A percentile compares a stretch with the other conserved stretches of the same genome.
These are phyloP conservation scores for Galaxea fascicularis DNA, from an alignment of 92 coral and sea anemone genomes.

Conservation along the genomic window DNA sequence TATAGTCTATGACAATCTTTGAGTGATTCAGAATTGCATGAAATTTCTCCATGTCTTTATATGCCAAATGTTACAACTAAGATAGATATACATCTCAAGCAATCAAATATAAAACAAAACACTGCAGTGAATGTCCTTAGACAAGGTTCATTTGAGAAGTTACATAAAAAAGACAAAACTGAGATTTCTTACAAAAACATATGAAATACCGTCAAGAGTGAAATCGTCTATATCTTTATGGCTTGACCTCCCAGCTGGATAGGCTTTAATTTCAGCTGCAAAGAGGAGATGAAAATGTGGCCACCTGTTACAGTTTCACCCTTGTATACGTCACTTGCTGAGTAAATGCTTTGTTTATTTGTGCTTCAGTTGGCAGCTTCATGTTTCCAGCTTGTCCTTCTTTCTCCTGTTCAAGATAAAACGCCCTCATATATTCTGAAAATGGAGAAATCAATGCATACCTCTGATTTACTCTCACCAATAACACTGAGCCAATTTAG, in stretches of 20 bases:
- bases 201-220: not conserved
- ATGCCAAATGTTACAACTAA: not conserved
- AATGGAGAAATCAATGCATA: not conserved
- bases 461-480: not conserved
- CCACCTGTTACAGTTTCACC: not conserved
- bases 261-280: no score
- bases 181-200: no score
- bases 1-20: not conserved
- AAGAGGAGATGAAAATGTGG: not conserved
- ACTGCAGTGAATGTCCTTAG: not conserved
- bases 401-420: no score
- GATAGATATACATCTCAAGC: not conserved
- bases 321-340: not conserved
- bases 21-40: not conserved
- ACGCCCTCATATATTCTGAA: not conserved
- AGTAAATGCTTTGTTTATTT: not conserved
- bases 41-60: not conserved
- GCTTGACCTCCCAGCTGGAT: not conserved
- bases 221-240: not conserved
- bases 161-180: no score
- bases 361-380: constrained; percentile 4
- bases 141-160: not conserved
- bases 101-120: not conserved
- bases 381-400: no score
- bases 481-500: not conserved